Conservation (phyloP, 2,797 vertebrate species). For the Cichlasoma orientale region DNA sequence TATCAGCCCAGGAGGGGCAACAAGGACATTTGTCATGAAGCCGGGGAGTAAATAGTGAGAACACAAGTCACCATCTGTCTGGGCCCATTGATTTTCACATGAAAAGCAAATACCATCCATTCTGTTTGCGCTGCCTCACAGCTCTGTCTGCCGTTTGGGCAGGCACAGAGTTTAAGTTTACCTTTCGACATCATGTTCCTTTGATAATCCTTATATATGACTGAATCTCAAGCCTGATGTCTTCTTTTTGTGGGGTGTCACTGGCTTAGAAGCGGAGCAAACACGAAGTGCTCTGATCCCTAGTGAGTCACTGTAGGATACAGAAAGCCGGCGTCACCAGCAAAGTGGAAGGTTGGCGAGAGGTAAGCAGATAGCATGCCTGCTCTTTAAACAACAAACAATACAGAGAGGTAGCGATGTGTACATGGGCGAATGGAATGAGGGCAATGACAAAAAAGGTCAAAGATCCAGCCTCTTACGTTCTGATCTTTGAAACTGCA, state of each 20-base stretch:
- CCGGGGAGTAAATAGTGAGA: slow-evolving; percentile 71
- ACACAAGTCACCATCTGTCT: slow-evolving; percentile 78
- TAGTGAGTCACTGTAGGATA: slow-evolving; percentile 37
- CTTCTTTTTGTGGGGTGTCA: slow-evolving; percentile 33
- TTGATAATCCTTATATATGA: slow-evolving; percentile 64
- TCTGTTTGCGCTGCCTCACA: slow-evolving; percentile 70
- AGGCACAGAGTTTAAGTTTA: slow-evolving; percentile 57
- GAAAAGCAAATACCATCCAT: slow-evolving; percentile 77
- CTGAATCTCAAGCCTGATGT: slow-evolving; percentile 38
- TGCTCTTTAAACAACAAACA: slow-evolving; percentile 41
- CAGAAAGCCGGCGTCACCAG: not conserved
- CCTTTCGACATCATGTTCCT: slow-evolving; percentile 70
- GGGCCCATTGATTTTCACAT: slow-evolving; percentile 77
- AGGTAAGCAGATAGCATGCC: slow-evolving; percentile 30
- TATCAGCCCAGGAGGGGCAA: slow-evolving; percentile 46
- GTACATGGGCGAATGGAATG: slow-evolving; percentile 6
- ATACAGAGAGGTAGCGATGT: slow-evolving; percentile 7
- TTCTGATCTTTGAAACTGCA: slow-evolving; percentile 38
- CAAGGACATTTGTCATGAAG: slow-evolving; percentile 72
- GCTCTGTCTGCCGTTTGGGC: slow-evolving; percentile 56
- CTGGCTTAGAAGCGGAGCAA: slow-evolving; percentile 32
- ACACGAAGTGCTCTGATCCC: slow-evolving; percentile 34
- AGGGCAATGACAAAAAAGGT: slow-evolving; percentile 36
- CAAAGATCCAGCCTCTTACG: slow-evolving; percentile 9
- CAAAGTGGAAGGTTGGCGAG: slow-evolving; percentile 14